Conservation (phyloP, 1,140 invertebrate genomes). For the Drosophila subpulchrella region DNA sequence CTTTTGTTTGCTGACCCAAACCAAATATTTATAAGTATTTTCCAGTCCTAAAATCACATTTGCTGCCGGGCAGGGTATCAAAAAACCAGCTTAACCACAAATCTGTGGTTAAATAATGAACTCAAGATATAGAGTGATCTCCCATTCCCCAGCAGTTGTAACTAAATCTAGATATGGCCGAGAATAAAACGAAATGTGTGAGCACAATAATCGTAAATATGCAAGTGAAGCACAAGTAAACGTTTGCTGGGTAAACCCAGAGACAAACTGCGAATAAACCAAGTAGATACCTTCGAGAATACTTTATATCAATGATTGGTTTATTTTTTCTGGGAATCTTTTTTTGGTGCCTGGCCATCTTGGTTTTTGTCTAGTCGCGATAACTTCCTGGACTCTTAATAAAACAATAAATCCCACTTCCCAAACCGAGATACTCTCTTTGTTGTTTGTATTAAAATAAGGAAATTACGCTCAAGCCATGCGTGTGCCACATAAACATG, state of each 20-base stretch:
- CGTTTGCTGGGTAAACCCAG: slow-evolving; percentile 27
- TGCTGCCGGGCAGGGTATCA: slow-evolving; percentile 10
- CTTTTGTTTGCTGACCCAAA: neutral
- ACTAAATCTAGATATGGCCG: slow-evolving; percentile 37
- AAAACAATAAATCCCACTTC: slow-evolving; percentile 70
- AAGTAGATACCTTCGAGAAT: slow-evolving; percentile 20
- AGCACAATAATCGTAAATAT: slow-evolving; percentile 60
- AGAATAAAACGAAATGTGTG: slow-evolving; percentile 39
- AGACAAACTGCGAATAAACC: slow-evolving; percentile 16
- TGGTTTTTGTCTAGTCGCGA: slow-evolving; percentile 5
- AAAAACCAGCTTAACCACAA: slow-evolving; percentile 28
- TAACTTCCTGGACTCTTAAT: slow-evolving; percentile 48
- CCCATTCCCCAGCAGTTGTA: slow-evolving; percentile 6
- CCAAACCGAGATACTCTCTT: neutral
- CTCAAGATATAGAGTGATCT: slow-evolving; percentile 30
- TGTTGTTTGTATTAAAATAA: slow-evolving; percentile 61
- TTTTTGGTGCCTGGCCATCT: slow-evolving; percentile 12
- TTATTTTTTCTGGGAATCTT: slow-evolving; percentile 23
- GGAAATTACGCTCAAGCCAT: slow-evolving; percentile 72
- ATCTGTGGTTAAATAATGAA: slow-evolving; percentile 52
- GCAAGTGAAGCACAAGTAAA: slow-evolving; percentile 40
- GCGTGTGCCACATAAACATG: slow-evolving; percentile 76
- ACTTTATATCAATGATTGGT: slow-evolving; percentile 49
- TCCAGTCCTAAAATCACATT: neutral
- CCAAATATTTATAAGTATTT: neutral